Evolutionary conservation across 2,113 vertebrate genomes (phyloP).

Genomic region (Nothocercus nigrocapillus): DNA sequence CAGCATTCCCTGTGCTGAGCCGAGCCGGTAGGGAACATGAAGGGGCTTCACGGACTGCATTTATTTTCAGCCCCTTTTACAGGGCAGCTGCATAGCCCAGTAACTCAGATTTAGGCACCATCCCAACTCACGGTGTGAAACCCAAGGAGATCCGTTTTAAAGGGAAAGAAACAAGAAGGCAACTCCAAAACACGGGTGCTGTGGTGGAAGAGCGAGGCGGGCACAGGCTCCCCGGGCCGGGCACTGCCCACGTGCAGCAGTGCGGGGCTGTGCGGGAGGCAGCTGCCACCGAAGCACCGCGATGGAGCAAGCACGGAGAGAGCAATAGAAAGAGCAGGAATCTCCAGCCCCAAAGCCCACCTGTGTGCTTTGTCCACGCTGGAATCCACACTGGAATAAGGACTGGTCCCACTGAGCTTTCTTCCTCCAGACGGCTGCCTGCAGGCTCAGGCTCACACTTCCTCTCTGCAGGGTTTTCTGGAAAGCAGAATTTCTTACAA

Average conservation of each 20-base stretch:
- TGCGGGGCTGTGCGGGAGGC: background rate
- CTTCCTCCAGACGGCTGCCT: background rate
- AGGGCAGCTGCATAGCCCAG: too few relatives aligned
- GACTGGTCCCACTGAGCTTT: background rate
- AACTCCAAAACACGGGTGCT: background rate
- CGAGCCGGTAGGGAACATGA: too few relatives aligned
- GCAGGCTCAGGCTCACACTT: background rate
- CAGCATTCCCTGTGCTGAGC: too few relatives aligned
- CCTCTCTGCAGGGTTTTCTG: background rate
- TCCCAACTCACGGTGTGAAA: rapidly evolving
- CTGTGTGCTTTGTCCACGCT: background rate
- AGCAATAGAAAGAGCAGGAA: background rate
- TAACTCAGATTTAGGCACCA: too few relatives aligned
- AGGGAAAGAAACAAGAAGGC: background rate
- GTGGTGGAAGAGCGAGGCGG: background rate
- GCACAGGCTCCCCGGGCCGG: background rate
- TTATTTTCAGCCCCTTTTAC: too few relatives aligned
- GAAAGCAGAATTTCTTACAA: background rate
- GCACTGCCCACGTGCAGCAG: background rate
- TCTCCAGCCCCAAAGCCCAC: background rate
- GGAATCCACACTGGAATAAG: background rate
- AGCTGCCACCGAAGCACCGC: background rate
- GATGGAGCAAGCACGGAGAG: background rate
- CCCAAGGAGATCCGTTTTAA: background rate
- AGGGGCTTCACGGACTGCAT: too few relatives aligned